phyloP scores from a whole-genome alignment of 2,113 vertebrate species.

The Anhinga rufa region DNA sequence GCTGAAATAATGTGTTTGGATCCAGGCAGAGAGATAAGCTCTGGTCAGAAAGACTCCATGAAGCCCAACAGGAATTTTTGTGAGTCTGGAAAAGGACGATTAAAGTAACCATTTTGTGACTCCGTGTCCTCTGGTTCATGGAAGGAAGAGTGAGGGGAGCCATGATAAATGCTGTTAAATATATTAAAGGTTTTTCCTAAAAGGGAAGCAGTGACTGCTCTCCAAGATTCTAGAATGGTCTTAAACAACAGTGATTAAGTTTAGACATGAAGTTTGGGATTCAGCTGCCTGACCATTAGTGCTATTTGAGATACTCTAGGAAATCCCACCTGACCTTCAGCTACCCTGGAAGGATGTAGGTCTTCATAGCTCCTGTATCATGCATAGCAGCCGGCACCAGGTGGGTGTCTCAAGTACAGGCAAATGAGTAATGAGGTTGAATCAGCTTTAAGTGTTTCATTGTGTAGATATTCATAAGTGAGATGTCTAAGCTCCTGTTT shows the following conservation, averaged over 20 bases:
- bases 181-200: neutral
- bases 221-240: neutral
- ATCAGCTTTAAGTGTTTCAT: neutral
- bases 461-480: neutral
- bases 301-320: neutral
- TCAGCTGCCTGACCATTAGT: neutral
- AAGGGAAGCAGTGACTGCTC: neutral
- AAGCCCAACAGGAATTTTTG: neutral
- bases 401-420: neutral
- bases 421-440: neutral
- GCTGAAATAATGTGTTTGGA: neutral
- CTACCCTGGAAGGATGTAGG: neutral
- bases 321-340: neutral
- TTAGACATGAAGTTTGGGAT: neutral
- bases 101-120: neutral
- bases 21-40: neutral
- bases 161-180: neutral
- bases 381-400: neutral
- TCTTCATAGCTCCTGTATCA: neutral
- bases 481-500: neutral
- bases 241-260: neutral
- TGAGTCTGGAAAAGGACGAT: neutral
- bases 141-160: neutral
- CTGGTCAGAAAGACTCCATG: neutral
- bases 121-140: neutral